Base-by-base conservation (phyloP, 1,140 invertebrate species). In the Drosophila erecta region DNA sequence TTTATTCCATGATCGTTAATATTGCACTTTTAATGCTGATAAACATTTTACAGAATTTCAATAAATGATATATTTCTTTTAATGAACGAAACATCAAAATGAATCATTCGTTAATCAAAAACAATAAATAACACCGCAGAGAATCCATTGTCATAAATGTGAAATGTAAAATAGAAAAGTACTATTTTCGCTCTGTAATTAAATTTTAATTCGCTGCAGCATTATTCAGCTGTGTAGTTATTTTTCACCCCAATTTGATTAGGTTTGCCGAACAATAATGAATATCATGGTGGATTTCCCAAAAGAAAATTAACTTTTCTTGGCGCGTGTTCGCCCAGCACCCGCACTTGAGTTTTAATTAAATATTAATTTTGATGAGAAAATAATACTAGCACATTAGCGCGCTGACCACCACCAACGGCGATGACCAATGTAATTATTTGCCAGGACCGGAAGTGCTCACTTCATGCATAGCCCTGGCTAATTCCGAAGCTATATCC, bases 321-420 rank as follows among this genome's bases (percentile, higher is more conserved):
- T 35, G 64, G 37, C 64, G 49, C 64, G 37, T 67, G 64, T 27
- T 62, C 30, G n/a, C 5, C 14, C 38, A 14, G n/a, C 35, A 67
- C 41, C 59, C 56, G 57, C 40, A 58, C 46, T 78, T 66, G 55
- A 76, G 79, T 79, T 87, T 83, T 87, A 87, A 87, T 86, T 83
- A 87, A 86, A 86, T 86, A 86, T 87, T 86, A 87, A 86, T 79
- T 86, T 79, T 83, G 74, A 87, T 87, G 75, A 47, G 71, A 81
- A 86, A 69, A 67, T 86, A 86, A 86, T 81, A 73, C 58, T 69
- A 24, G 53, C 71, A 86, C 79, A 86, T 86, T 87, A 86, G 50
- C 70, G 53, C 59, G 14, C 35, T 27, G 33, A 37, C 51, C 56
- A 70, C 40, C 37, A 51, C 77, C 81, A 27, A 17, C 62, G 77